These are phyloP conservation scores for Corydoras sp. DNA, from an alignment of 2,113 vertebrate species.

Conservation along the genomic window DNA sequence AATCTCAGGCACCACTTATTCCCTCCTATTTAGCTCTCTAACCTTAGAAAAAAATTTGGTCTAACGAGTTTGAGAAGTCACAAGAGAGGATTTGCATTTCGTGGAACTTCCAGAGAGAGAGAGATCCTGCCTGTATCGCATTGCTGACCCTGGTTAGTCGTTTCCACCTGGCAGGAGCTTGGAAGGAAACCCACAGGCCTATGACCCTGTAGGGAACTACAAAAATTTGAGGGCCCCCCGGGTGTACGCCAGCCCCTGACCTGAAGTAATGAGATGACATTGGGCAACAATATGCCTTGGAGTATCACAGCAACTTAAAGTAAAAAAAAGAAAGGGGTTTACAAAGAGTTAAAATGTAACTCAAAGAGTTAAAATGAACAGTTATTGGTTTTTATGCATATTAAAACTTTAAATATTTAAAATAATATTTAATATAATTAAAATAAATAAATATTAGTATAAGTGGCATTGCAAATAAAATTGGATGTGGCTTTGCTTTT, in stretches of 20 bases:
- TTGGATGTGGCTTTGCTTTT: too few species aligned
- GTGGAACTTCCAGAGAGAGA: conserved; percentile 26
- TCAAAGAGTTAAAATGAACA: too few species aligned
- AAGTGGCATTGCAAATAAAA: too few species aligned
- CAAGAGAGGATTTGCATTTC: conserved; percentile 50
- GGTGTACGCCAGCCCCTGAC: conserved; percentile 31
- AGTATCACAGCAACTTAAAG: conserved; percentile 15
- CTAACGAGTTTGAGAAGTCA: conserved; percentile 47
- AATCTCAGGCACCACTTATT: conserved; percentile 5
- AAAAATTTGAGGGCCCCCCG: conserved; percentile 10
- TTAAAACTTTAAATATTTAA: too few species aligned
- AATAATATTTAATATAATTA: too few species aligned
- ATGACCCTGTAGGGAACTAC: conserved; percentile 23
- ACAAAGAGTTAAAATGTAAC: too few species aligned
- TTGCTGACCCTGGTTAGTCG: conserved; percentile 44
- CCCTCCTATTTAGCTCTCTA: conserved; percentile 20
- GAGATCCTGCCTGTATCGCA: conserved; percentile 46
- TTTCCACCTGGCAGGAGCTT: conserved; percentile 41
- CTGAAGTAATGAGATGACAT: conserved; percentile 40
- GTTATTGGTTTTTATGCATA: too few species aligned
- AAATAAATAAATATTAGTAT: too few species aligned
- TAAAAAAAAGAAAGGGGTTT: too few species aligned
- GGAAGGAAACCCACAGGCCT: conserved; percentile 34
- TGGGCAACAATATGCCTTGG: conserved; percentile 23
- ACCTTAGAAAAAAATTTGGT: conserved; percentile 40